Conservation (phyloP, 1,140 invertebrate genomes). For the Philopotamus ludificatus region DNA sequence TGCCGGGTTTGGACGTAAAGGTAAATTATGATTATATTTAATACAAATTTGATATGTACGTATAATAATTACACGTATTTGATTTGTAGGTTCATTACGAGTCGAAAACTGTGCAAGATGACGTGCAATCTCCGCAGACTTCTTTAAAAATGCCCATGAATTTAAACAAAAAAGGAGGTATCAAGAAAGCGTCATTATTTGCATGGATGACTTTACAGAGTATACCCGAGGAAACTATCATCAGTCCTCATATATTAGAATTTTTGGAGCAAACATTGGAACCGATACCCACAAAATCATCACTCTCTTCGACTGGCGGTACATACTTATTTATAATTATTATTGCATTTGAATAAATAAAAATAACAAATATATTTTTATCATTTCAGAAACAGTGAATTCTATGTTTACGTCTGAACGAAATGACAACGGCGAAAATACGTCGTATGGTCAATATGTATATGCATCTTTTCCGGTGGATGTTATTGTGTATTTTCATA, state of each 20-base stretch:
- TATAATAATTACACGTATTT: conserved; percentile 6
- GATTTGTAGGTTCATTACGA: conserved; percentile 74
- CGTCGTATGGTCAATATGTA: conserved; percentile 73
- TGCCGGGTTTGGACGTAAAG: conserved; percentile 93
- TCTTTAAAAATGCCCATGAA: conserved; percentile 42
- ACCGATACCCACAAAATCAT: conserved; percentile 77
- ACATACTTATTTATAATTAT: neutral
- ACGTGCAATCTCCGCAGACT: conserved; percentile 48
- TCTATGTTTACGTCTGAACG: conserved; percentile 34
- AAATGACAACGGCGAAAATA: conserved; percentile 50
- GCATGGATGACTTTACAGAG: conserved; percentile 95
- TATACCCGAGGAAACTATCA: conserved; percentile 93
- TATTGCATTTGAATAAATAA: neutral
- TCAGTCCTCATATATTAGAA: conserved; percentile 91
- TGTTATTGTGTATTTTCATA: conserved; percentile 97
- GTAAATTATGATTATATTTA: conserved; percentile 49
- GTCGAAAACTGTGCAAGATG: conserved; percentile 75
- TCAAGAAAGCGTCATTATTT: conserved; percentile 90
- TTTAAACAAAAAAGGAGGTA: conserved; percentile 59
- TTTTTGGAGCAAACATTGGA: conserved; percentile 93
- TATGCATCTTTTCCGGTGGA: conserved; percentile 97
- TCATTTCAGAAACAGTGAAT: conserved; percentile 42
- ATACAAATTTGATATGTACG: conserved; percentile 7
- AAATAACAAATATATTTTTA: neutral
- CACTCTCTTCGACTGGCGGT: conserved; percentile 49